A percentile compares a stretch with the other conserved stretches of the same genome.
phyloP scores from a whole-genome alignment of 2,113 vertebrate genomes.

The Orthonyx spaldingii region DNA sequence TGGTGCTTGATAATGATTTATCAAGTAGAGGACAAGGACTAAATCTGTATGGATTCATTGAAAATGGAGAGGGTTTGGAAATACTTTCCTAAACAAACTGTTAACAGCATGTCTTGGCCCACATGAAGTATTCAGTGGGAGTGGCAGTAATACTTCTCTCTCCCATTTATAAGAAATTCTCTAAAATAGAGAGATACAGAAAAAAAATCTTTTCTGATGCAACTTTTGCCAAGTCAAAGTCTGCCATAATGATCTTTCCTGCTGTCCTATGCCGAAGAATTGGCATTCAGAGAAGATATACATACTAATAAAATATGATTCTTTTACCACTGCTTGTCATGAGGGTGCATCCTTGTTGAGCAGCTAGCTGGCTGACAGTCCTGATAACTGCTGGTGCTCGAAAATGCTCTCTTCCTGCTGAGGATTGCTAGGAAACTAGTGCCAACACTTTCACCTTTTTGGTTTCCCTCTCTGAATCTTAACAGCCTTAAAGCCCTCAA shows the following conservation, averaged over 20 bases:
- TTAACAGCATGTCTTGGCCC: not conserved
- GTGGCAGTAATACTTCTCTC: not conserved
- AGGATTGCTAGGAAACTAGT: not conserved
- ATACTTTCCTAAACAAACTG: not conserved
- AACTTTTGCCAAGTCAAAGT: not conserved
- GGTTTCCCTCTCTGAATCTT: not conserved
- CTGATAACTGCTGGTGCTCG: not conserved
- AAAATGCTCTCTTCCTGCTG: not conserved
- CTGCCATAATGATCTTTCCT: not conserved
- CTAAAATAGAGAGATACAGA: rapidly evolving
- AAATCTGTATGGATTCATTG: not conserved
- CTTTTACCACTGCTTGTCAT: rapidly evolving
- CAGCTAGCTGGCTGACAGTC: not conserved
- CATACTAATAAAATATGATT: not conserved
- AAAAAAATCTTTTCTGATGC: not conserved
- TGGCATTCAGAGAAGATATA: not conserved
- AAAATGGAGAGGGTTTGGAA: not conserved
- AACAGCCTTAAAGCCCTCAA: not conserved
- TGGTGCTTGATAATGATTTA: not conserved
- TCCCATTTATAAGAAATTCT: not conserved
- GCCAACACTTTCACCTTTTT: not conserved
- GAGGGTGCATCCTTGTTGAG: not conserved
- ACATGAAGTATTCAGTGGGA: not conserved
- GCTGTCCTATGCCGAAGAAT: not conserved
- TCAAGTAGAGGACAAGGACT: not conserved